phyloP scores from a whole-genome alignment of 2,888 invertebrate species.

The Hesperia comma region DNA sequence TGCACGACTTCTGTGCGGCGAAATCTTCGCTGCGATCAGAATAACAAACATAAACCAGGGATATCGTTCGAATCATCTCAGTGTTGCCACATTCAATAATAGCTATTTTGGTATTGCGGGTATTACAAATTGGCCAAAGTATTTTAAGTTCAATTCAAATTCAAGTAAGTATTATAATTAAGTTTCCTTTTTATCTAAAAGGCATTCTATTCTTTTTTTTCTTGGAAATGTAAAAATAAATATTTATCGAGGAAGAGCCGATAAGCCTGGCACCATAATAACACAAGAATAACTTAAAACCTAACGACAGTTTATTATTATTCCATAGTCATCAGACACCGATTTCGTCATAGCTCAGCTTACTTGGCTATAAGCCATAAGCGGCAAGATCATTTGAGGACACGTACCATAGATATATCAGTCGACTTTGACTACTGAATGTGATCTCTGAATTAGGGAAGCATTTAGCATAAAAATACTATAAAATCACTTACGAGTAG shows the following conservation, averaged over 20 bases:
- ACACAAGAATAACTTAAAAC: too few relatives aligned
- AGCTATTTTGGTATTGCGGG: too few relatives aligned
- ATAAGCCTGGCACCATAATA: too few relatives aligned
- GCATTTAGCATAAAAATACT: not conserved
- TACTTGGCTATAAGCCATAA: not conserved
- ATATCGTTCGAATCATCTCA: conserved; percentile 8
- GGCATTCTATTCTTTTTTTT: too few relatives aligned
- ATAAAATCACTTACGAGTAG: too few relatives aligned
- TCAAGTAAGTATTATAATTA: too few relatives aligned
- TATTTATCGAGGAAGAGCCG: too few relatives aligned
- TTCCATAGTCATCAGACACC: not conserved
- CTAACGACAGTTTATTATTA: not conserved
- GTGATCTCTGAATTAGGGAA: not conserved
- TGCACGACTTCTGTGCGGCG: conserved; percentile 11
- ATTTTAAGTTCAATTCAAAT: too few relatives aligned
- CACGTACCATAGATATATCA: not conserved
- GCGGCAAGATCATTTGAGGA: not conserved
- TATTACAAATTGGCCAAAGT: too few relatives aligned
- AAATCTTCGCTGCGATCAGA: conserved; percentile 18
- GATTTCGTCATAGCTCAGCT: not conserved
- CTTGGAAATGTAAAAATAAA: too few relatives aligned
- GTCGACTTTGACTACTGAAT: not conserved
- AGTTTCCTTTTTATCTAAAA: too few relatives aligned
- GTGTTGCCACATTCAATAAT: not conserved
- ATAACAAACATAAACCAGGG: conserved; percentile 9